Evolutionary conservation across 2,797 vertebrate species (phyloP), one percentile per base, ranked within the genome.

Genomic region (Myotis myotis): DNA sequence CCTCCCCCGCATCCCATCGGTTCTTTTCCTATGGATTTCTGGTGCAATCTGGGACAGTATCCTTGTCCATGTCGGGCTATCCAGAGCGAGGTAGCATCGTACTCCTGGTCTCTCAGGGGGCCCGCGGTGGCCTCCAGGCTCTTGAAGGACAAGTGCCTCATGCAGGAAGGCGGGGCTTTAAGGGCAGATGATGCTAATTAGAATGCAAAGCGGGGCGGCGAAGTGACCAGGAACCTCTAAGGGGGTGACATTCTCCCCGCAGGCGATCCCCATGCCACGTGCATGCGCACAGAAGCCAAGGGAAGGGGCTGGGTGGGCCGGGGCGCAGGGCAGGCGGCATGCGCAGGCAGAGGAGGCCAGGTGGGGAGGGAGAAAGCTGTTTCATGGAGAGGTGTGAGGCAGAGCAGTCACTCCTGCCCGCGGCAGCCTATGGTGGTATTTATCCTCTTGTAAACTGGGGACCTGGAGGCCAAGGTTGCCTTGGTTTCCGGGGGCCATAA

Each of bases 381-480:
- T 94, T 62, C 28, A 22, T 3, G 72, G 74, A 95, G 78, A 66
- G 51, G 17, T 23, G 66, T 84, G 90, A 91, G 94, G 71, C 95
- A 71, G 80, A 89, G 91, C 85, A 49, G 81, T 89, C 84, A 49
- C 85, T 76, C 94, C 93, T 84, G 78, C 76, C 60, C 75, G 92
- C 90, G 87, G 90, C 75, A 93, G 66, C 72, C 94, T 57, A 64
- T 84, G 57, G 89, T 33, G 72, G 88, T 16, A 95, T 93, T 88
- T 93, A 94, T 72, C 36, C 17, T 91, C 72, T 82, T 95, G 68
- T 87, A 93, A 96, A 95, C 71, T 66, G 47, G 41, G 82, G 71
- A 84, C 55, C 71, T 70, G 51, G 84, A 96, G 53, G 71, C 94
- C 96, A 96, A 96, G 96, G 90, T 96, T 92, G 95, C 94, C 92